Evolutionary conservation across 2,797 vertebrate species (phyloP), one percentile per base, ranked within the genome.

Genomic region (Myiothlypis coronata): DNA sequence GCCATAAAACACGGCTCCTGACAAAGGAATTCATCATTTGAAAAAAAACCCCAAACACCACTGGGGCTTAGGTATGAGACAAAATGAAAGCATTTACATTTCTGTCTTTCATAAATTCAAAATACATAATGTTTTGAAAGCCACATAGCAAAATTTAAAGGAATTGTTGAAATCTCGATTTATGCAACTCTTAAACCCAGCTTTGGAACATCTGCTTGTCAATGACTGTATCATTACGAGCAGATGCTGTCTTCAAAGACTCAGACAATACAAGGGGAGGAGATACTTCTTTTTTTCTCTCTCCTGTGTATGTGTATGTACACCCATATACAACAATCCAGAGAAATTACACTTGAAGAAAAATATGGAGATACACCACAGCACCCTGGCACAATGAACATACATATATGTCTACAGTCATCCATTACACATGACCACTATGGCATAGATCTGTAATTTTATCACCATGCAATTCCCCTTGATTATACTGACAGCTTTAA

Each of bases 161-260:
- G 34, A 93, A 93, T 87, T 76, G 89, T 90, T 87, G 57, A 94
- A 91, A 95, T 90, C 32, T 89, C 8, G 0, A 88, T 94, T 96
- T 87, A 89, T 60, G 90, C n/a, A 89, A 37, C 8, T 56, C 79
- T 91, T 79, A 92, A 94, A 93, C 44, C 35, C 88, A 93, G n/a
- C 82, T 94, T 91, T 91, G 71, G 76, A 96, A 79, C 82, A 94
- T 85, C 90, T 94, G 86, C 56, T 64, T 59, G 10, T 6, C 61
- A 64, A 49, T 76, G 67, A 50, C 59, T 68, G 27, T 53, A 74
- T 87, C 82, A 78, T 95, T 87, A 83, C 26, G 6, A 96, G 59
- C 90, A 97, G 86, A 97, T 91, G 75, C 50, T 82, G 49, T 69
- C 90, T 96, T 97, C 90, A 91, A 95, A 97, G 84, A 83, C 63